These are phyloP conservation scores for Micronycteris hirsuta DNA, from an alignment of 2,113 vertebrate genomes.

Conservation along the genomic window DNA sequence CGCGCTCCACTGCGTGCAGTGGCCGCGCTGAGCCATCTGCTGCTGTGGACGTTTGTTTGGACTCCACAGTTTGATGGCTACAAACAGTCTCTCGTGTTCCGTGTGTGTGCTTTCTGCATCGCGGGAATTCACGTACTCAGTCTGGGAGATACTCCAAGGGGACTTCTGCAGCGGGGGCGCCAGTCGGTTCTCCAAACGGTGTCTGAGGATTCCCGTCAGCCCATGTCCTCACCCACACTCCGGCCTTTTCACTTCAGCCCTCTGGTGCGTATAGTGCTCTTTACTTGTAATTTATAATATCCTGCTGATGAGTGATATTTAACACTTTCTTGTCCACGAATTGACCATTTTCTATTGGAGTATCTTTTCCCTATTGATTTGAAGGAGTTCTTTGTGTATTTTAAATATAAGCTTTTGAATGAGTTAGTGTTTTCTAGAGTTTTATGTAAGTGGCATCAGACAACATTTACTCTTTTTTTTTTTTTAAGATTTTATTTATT, in stretches of 20 bases:
- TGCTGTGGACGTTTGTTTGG: too few relatives aligned
- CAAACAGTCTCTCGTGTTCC: rapidly evolving
- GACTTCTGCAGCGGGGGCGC: not conserved
- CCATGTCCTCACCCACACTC: rapidly evolving
- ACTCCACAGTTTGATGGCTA: not conserved
- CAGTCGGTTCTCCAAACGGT: rapidly evolving
- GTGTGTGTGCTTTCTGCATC: not conserved
- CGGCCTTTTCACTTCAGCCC: not conserved
- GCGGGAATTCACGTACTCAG: rapidly evolving
- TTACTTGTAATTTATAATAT: rapidly evolving
- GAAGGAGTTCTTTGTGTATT: not conserved
- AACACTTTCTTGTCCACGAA: rapidly evolving
- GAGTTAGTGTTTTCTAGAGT: not conserved
- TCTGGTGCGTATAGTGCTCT: rapidly evolving
- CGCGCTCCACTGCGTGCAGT: rapidly evolving
- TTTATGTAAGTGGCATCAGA: not conserved
- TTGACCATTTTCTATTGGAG: not conserved
- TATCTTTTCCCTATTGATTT: not conserved
- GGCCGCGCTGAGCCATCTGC: rapidly evolving
- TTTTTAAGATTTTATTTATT: too few relatives aligned
- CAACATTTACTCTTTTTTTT: not conserved
- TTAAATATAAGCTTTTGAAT: not conserved
- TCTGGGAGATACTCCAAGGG: not conserved
- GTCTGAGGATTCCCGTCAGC: rapidly evolving
- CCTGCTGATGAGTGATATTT: not conserved